Evolutionary conservation across 1,140 invertebrate species (phyloP).

Genomic region (Drosophila azteca): DNA sequence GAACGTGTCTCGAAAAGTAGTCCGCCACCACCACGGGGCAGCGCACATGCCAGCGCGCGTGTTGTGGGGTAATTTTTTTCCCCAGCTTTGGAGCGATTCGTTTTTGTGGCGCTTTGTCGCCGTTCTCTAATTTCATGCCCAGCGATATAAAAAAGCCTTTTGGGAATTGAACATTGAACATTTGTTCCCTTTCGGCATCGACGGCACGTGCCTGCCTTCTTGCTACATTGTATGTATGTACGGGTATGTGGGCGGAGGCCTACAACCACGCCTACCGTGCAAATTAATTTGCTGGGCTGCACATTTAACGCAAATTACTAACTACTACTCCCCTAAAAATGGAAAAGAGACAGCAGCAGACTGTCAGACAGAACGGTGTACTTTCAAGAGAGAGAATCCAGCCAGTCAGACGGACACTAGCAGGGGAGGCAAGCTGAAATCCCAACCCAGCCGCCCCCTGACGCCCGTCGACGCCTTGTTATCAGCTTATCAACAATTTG

Average conservation of each 20-base stretch:
- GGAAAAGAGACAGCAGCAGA: background rate
- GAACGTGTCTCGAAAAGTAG: conserved; percentile 81
- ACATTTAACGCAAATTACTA: conserved; percentile 63
- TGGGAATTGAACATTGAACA: conserved; percentile 56
- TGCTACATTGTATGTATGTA: conserved; percentile 4
- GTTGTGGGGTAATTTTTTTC: conserved; percentile 45
- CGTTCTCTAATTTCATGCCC: conserved; percentile 39
- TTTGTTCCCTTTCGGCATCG: conserved; percentile 40
- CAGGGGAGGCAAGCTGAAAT: conserved; percentile 19
- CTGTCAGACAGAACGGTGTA: conserved; percentile 30
- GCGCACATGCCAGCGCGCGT: conserved; percentile 66
- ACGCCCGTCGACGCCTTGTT: conserved; percentile 40
- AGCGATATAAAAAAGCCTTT: conserved; percentile 24
- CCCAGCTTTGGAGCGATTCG: conserved; percentile 61
- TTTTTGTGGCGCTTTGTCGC: conserved; percentile 43
- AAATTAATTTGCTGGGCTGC: conserved; percentile 73
- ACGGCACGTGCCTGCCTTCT: conserved; percentile 9
- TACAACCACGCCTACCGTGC: conserved; percentile 77
- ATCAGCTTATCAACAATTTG: conserved; percentile 63
- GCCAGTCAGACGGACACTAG: conserved; percentile 40
- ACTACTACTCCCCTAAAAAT: conserved; percentile 57
- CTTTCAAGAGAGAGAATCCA: conserved; percentile 24
- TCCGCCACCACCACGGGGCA: conserved; percentile 65
- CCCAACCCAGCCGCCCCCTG: no score
- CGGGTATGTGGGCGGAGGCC: conserved; percentile 73